Conservation (phyloP, 2,797 vertebrate species). For the Macropus fuliginosus region DNA sequence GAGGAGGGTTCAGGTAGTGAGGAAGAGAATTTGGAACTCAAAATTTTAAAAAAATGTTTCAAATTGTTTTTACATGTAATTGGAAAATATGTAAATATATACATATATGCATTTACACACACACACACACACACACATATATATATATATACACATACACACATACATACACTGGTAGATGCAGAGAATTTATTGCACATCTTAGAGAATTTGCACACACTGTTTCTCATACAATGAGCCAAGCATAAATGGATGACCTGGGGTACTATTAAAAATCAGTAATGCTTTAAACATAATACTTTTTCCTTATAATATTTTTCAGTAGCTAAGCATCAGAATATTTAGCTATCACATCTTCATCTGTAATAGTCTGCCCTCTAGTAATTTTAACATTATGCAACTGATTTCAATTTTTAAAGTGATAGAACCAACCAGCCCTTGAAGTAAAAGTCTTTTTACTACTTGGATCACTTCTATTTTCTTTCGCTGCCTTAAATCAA, state of each 20-base stretch:
- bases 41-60: not conserved
- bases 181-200: not conserved
- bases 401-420: not conserved
- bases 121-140: not conserved
- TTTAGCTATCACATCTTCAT: not conserved
- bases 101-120: not conserved
- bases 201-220: not conserved
- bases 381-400: not conserved
- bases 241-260: not conserved
- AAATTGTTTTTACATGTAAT: not conserved
- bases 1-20: not conserved
- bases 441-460: not conserved
- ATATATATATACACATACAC: not conserved
- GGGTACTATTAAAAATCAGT: not conserved
- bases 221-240: not conserved
- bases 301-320: not conserved
- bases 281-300: not conserved
- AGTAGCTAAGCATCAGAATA: not conserved
- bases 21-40: not conserved
- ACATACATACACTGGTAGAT: not conserved
- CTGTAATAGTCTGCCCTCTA: not conserved
- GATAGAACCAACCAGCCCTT: not conserved
- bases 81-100: not conserved
- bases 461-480: not conserved
- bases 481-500: not conserved